phyloP scores from a whole-genome alignment of 1,140 invertebrate species.

The Cotesia glomerata region DNA sequence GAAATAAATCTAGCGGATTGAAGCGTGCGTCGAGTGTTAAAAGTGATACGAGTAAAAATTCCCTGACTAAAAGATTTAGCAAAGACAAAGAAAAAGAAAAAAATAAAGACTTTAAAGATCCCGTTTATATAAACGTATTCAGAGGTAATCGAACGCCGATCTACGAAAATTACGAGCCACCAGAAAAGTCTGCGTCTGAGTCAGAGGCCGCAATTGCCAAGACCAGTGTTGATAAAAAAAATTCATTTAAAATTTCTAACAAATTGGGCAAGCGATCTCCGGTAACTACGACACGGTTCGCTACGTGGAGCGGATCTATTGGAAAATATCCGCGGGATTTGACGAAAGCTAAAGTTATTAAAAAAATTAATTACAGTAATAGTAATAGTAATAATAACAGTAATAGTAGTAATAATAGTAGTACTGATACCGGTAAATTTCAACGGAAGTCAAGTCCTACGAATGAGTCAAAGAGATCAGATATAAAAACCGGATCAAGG shows the following conservation, averaged over 20 bases:
- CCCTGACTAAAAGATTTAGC: not conserved
- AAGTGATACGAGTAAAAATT: slow-evolving; percentile 2
- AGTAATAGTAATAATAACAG: not conserved
- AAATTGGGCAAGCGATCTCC: not conserved
- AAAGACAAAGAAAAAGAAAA: not conserved
- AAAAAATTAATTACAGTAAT: not conserved
- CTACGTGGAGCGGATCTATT: not conserved
- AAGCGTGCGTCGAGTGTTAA: slow-evolving; percentile 18
- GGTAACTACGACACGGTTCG: not conserved
- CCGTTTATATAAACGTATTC: slow-evolving; percentile 34
- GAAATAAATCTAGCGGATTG: slow-evolving; percentile 5
- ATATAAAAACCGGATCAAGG: slow-evolving; percentile 12
- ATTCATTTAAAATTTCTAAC: slow-evolving; percentile 1
- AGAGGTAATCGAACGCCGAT: slow-evolving; percentile 20
- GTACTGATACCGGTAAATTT: not conserved
- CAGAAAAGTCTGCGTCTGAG: not conserved
- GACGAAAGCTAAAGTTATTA: not conserved
- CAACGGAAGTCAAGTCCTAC: not conserved
- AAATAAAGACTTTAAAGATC: slow-evolving; percentile 7
- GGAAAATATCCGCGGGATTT: not conserved
- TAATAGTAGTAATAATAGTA: not conserved
- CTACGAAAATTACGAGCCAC: slow-evolving; percentile 33
- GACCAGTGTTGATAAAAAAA: not conserved
- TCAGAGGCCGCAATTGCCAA: not conserved
- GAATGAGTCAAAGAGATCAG: not conserved